Conservation (phyloP, 1,140 invertebrate species). For the Cecropterus lyciades region DNA sequence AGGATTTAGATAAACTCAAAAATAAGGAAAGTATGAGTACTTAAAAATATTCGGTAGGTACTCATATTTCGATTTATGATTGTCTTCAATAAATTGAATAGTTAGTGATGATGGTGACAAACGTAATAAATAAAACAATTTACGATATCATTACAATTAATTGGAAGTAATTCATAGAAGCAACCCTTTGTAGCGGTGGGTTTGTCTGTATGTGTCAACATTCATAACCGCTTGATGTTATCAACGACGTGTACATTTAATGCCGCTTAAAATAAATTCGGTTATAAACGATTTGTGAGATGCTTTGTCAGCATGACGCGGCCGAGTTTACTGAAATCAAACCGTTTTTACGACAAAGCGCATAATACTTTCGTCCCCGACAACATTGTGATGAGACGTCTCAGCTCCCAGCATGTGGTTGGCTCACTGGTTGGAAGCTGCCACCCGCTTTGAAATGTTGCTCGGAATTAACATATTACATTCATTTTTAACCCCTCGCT, state of each 20-base stretch:
- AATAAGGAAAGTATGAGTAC: too few species aligned
- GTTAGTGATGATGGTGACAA: neutral
- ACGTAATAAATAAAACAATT: slow-evolving; percentile 21
- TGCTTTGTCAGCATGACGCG: slow-evolving; percentile 80
- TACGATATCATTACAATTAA: slow-evolving; percentile 69
- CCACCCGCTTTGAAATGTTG: slow-evolving; percentile 60
- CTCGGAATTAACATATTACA: slow-evolving; percentile 71
- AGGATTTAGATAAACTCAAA: too few species aligned
- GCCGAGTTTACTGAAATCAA: slow-evolving; percentile 60
- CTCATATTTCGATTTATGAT: too few species aligned
- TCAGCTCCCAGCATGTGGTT: slow-evolving; percentile 71
- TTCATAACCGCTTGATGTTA: slow-evolving; percentile 70
- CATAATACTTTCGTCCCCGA: slow-evolving; percentile 67
- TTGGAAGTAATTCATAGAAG: slow-evolving; percentile 60
- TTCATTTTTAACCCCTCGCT: slow-evolving; percentile 68
- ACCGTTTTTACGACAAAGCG: slow-evolving; percentile 56
- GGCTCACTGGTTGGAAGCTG: slow-evolving; percentile 73
- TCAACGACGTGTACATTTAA: slow-evolving; percentile 53
- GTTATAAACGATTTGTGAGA: slow-evolving; percentile 79
- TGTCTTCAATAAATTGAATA: too few species aligned
- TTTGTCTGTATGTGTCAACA: slow-evolving; percentile 65
- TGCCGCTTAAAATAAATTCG: slow-evolving; percentile 64
- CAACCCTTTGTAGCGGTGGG: slow-evolving; percentile 57
- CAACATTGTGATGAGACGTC: slow-evolving; percentile 74
- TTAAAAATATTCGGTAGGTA: too few species aligned